Evolutionary conservation across 2,888 invertebrate genomes (phyloP).

Genomic region (Cosmorhoe ocellata): DNA sequence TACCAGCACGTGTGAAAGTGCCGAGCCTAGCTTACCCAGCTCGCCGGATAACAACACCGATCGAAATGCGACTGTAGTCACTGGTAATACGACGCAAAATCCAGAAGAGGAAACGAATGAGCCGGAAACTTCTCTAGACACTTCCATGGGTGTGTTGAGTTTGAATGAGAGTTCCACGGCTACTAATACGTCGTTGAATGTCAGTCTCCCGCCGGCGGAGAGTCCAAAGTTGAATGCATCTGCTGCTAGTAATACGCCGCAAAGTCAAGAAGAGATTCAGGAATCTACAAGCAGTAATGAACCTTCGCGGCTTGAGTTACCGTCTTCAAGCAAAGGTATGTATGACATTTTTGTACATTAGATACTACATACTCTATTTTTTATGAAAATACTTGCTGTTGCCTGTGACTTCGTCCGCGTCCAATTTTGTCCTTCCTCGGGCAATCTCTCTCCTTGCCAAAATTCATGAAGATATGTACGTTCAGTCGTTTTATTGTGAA

Average conservation of each 20-base stretch:
- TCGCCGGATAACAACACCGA: constrained; percentile 78
- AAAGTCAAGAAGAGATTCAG: constrained; percentile 47
- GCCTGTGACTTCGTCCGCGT: too few relatives aligned
- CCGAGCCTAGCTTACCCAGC: constrained; percentile 88
- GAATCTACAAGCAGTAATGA: constrained; percentile 53
- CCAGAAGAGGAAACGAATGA: constrained; percentile 51
- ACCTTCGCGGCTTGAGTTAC: constrained; percentile 51
- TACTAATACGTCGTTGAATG: constrained; percentile 73
- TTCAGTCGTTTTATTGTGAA: too few relatives aligned
- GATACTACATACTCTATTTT: too few relatives aligned
- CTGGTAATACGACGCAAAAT: constrained; percentile 41
- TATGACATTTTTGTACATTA: too few relatives aligned
- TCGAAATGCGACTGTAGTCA: constrained; percentile 48
- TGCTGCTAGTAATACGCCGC: constrained; percentile 38
- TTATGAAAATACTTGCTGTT: too few relatives aligned
- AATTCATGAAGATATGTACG: too few relatives aligned
- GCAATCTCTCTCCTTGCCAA: too few relatives aligned
- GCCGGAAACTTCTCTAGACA: constrained; percentile 52
- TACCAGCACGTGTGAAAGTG: constrained; percentile 87
- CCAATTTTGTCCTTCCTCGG: too few relatives aligned
- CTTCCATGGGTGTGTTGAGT: constrained; percentile 69
- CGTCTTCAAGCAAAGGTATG: constrained; percentile 63
- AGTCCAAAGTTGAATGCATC: constrained; percentile 63
- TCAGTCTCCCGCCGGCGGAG: constrained; percentile 67
- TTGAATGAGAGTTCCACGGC: constrained; percentile 75